Base-by-base conservation (phyloP, 1,140 invertebrate genomes). In the Ceratosolen solmsi region DNA sequence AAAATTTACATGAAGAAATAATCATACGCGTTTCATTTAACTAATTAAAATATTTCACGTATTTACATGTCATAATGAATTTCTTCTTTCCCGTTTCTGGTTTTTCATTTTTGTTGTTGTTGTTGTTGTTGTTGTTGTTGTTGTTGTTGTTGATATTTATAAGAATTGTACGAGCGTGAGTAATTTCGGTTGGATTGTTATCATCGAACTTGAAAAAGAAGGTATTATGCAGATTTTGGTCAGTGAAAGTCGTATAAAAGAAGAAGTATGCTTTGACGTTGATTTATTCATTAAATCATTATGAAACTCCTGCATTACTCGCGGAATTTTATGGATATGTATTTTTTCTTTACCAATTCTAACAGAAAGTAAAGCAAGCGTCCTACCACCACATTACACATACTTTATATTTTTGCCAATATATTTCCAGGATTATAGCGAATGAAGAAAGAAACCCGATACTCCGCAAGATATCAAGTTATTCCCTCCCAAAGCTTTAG, bases 391-490 rank as follows among this genome's bases (percentile, higher is more conserved):
- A 51, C 51, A 77, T 82, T 77, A 77, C 73, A 73, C 49, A 77
- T 82, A 77, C 65, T 76, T 76, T 82, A 71, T 82, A 82, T 60
- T 71, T 76, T 81, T 63, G 49, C 60, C 79, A 65, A 81, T 81
- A 70, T 81, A 81, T 81, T 81, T 49, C 25, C 22, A 49, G 60
- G 49, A 73, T 75, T 80, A 80, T 51, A 60, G n/a, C 33, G 73
- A 63, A 80, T 36, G 58, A 30, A 83, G 71, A 85, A 80, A 72
- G 78, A 78, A 81, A 81, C 27, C 80, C 76, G 84, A 84, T 85
- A 84, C 82, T 60, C 54, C 65, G 49, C 82, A 84, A 87, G 86
- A 88, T 88, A 84, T 87, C 83, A 86, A 86, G 82, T 87, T 87
- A 88, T 89, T 90, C 56, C 65, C 63, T 58, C 27, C 27, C 60